Base-by-base conservation (phyloP, 2,797 vertebrate species). In the Novumbra hubbsi region DNA sequence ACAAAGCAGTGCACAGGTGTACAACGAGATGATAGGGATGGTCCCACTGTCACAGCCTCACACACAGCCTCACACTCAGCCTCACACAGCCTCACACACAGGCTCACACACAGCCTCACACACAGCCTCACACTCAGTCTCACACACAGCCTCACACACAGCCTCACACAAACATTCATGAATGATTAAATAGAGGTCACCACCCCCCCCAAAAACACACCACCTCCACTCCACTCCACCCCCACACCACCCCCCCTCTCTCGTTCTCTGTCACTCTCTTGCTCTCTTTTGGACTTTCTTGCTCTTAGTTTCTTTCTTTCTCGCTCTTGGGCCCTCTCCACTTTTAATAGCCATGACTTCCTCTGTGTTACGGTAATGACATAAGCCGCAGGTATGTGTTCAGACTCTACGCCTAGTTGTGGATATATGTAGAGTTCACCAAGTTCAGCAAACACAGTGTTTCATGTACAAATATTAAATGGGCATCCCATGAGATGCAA, bases 321-420 rank as follows among this genome's bases (percentile, higher is more conserved):
- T 64, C 76, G 0, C 34, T 38, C 34, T 38, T 38, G 34, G 1
- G 34, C 34, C 34, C 34, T 75, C 50, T 72, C 69, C 66, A 81
- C 73, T 74, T 86, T 88, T 83, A 87, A 81, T 79, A 85, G 80
- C 84, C 84, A 76, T 64, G 78, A 87, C 83, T 87, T 89, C 85
- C 83, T 84, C 84, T 73, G 75, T 80, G 1, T 38, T 38, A 38
- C 34, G 8, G 34, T 38, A 38, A 38, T 38, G 34, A 38, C 85
- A 83, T 75, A 84, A 86, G 80, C 86, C 85, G 83, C 87, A 91
- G 74, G 63, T 84, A 87, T 90, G 80, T 72, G 81, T 85, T 85
- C 86, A 82, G 83, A 72, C 75, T 73, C 5, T 38, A 7, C 34
- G 34, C 34, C 19, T n/a, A 21, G 34, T 8, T 24, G 38, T 15